Evolutionary conservation across 2,888 invertebrate species (phyloP), one percentile per base, ranked within the genome.

Genomic region (Nemotelus pantherinus): DNA sequence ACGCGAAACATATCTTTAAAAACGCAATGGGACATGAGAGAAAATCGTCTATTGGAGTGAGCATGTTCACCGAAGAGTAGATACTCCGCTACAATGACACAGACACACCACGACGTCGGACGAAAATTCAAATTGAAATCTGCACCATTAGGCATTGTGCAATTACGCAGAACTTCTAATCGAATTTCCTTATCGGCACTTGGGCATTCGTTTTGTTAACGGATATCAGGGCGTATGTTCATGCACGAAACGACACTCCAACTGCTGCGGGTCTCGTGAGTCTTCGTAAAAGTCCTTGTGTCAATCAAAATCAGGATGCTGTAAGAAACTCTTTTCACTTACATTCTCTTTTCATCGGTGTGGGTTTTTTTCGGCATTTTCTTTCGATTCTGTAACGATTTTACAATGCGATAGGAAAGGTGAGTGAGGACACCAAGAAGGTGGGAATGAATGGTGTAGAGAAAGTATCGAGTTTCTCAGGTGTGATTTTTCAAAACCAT

Each of bases 401-500:
- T 50, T 45, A 65, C 53, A 76, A 76, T 76, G 74, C 47, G 63
- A 25, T 25, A 1, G 25, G 25, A 25, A 25, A 25, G 25, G 25
- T 45, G 55, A 71, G 41, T 57, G 9, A 41, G 3, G 47, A n/a
- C n/a, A n/a, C n/a, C 44, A 45, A 48, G 63, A 45, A 64, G 50
- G 64, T 75, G 60, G 64, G 57, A 72, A 63, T 64, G 2, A 25
- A 6, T 55, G 60, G 64, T 64, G 47, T 48, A n/a, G 25, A 6
- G 67, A 79, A 77, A 77, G 64, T 77, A 79, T 79, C 79, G 55
- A 64, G 50, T 79, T 77, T 79, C 79, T 58, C 70, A 65, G 79
- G 72, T 65, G 64, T 64, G 48, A 55, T 65, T 70, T 68, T 57
- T 55, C 47, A 70, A 65, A 63, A 64, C 77, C 79, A 77, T 79